Conservation (phyloP, 2,113 vertebrate species). For the Catharus fuscescens region DNA sequence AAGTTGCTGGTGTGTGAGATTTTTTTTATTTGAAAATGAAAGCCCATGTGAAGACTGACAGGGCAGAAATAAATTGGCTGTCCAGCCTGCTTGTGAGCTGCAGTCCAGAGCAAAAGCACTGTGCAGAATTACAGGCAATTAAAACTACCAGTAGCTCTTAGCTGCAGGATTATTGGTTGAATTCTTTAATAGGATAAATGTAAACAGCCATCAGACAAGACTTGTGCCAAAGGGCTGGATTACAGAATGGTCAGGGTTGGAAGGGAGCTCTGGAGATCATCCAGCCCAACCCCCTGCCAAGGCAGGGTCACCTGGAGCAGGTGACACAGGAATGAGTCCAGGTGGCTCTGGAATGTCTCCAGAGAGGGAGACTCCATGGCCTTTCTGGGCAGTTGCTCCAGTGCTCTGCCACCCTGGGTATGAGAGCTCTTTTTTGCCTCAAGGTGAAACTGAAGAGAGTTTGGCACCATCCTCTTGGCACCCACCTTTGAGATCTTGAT, state of each 20-base stretch:
- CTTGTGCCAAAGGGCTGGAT: background rate
- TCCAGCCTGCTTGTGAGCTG: accelerated
- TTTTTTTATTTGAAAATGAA: background rate
- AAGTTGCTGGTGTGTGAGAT: accelerated
- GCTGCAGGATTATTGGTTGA: background rate
- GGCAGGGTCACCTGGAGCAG: background rate
- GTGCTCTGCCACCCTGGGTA: background rate
- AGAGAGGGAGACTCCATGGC: background rate
- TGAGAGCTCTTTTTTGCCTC: background rate
- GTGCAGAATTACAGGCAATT: background rate
- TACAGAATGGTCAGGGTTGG: background rate
- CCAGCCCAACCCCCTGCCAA: background rate
- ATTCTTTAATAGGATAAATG: background rate
- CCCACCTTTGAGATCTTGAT: background rate
- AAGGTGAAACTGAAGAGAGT: background rate
- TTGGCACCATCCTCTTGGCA: background rate
- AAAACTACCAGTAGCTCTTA: background rate
- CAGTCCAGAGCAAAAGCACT: background rate
- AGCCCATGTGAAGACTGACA: accelerated
- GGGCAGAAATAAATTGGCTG: background rate
- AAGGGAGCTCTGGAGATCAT: background rate
- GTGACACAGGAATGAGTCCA: background rate
- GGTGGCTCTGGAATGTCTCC: background rate
- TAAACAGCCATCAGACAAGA: background rate
- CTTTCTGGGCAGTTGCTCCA: background rate